phyloP scores from a whole-genome alignment of 1,140 invertebrate species.

The Myzus persicae region DNA sequence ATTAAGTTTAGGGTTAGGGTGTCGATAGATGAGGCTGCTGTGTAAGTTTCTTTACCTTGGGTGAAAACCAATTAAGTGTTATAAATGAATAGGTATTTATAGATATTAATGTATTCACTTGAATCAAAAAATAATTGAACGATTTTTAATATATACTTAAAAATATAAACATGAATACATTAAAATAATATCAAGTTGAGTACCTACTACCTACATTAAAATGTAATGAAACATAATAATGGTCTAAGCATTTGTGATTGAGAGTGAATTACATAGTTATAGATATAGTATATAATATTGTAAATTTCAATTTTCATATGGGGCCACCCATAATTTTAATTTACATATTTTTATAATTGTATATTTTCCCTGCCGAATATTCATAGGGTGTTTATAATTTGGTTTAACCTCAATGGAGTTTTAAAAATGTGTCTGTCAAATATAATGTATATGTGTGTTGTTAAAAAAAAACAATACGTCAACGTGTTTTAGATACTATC shows the following conservation, averaged over 20 bases:
- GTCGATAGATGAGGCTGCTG: too few species aligned
- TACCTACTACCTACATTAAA: too few species aligned
- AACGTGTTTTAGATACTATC: background rate
- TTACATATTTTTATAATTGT: background rate
- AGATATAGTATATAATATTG: background rate
- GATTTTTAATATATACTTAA: background rate
- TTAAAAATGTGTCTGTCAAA: too few species aligned
- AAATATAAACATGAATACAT: background rate
- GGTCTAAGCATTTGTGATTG: background rate
- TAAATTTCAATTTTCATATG: background rate
- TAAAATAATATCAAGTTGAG: background rate
- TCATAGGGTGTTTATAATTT: background rate
- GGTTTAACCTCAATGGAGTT: background rate
- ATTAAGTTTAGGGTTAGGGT: too few species aligned
- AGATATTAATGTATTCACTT: background rate
- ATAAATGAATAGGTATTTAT: background rate
- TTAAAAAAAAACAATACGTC: too few species aligned
- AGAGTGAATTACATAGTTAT: background rate
- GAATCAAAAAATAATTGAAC: background rate
- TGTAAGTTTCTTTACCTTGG: background rate
- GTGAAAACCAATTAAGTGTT: background rate
- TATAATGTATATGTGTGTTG: too few species aligned
- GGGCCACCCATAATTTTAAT: background rate
- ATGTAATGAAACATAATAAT: conserved; percentile 6
- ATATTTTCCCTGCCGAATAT: background rate